Conservation (phyloP, 1,140 invertebrate genomes). For the Drosophila nasuta region DNA sequence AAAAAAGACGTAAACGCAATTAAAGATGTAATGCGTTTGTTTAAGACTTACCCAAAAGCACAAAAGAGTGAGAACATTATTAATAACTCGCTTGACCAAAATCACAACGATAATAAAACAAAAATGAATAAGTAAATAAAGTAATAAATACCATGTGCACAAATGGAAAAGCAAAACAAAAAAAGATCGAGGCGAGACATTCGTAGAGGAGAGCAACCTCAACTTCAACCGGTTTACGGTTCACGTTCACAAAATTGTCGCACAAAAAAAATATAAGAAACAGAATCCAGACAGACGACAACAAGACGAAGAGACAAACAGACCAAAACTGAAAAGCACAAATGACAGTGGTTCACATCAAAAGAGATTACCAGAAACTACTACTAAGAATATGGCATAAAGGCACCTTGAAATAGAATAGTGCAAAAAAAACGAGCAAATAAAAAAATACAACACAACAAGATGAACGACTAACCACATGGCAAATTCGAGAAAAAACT, state of each 20-base stretch:
- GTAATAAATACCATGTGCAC: constrained; percentile 55
- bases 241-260: constrained; percentile 49
- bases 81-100: constrained; percentile 29
- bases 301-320: constrained; percentile 23
- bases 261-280: constrained; percentile 48
- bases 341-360: constrained; percentile 73
- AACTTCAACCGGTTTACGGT: constrained; percentile 58
- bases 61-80: constrained; percentile 24
- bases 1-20: constrained; percentile 18
- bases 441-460: too few relatives aligned
- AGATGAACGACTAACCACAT: not conserved
- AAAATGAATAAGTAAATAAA: constrained; percentile 56
- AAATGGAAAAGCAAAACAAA: constrained; percentile 42
- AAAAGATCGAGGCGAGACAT: constrained; percentile 50
- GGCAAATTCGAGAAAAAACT: constrained; percentile 9
- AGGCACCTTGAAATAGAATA: constrained; percentile 28
- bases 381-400: constrained; percentile 1
- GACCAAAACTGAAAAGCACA: constrained; percentile 36
- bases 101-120: constrained; percentile 30
- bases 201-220: constrained; percentile 19
- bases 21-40: constrained; percentile 7
- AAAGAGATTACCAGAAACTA: constrained; percentile 25
- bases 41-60: constrained; percentile 14
- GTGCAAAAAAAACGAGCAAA: constrained; percentile 8
- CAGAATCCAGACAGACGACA: constrained; percentile 19